Percentiles rank a stretch among this genome's conserved stretches.
phyloP scores from a whole-genome alignment of 2,113 vertebrate genomes.

The Paracanthobrama guichenoti region DNA sequence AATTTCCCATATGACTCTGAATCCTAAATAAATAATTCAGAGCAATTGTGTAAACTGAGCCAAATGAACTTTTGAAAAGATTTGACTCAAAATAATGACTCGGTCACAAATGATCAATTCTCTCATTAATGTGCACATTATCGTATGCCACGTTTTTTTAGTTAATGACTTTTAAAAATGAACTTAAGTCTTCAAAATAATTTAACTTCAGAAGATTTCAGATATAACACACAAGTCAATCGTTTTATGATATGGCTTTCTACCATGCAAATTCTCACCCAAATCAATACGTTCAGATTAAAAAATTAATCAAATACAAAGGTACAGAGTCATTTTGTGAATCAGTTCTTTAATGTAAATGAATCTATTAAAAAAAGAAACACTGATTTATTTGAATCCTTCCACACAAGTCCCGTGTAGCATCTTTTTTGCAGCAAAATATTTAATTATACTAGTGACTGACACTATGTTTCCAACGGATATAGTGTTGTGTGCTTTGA shows the following conservation, averaged over 20 bases:
- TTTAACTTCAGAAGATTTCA: not conserved
- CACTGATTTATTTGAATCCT: not conserved
- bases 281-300: not conserved
- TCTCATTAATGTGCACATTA: no score
- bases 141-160: no score
- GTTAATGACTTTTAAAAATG: no score
- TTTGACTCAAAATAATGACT: not conserved
- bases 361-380: not conserved
- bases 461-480: no score
- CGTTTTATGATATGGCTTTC: not conserved
- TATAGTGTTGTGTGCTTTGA: not conserved
- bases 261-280: not conserved
- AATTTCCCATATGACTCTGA: not conserved
- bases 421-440: not conserved
- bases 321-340: not conserved
- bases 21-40: not conserved
- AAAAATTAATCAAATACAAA: not conserved
- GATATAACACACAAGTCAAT: not conserved
- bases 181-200: not conserved
- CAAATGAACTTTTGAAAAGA: not conserved
- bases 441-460: not conserved
- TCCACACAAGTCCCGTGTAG: not conserved
- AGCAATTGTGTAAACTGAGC: not conserved
- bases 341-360: not conserved
- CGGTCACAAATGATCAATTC: not conserved